These are phyloP conservation scores for Artibeus lituratus DNA, from an alignment of 2,797 vertebrate species.

Conservation along the genomic window DNA sequence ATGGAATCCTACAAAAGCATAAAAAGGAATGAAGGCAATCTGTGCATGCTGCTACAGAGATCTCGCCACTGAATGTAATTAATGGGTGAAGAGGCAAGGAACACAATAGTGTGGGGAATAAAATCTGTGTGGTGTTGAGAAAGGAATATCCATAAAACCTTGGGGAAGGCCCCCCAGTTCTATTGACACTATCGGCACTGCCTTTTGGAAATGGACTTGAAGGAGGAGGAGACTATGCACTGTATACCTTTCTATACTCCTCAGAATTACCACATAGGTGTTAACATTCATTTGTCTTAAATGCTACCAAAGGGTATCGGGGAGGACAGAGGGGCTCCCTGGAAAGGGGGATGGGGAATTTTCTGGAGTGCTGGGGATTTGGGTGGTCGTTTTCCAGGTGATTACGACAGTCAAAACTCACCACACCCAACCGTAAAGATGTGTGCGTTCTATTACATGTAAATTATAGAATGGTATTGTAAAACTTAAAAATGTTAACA, in stretches of 20 bases:
- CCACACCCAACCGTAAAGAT: not conserved
- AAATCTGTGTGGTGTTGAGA: not conserved
- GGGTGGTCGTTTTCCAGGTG: not conserved
- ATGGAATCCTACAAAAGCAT: not conserved
- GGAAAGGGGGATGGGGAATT: not conserved
- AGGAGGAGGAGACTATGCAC: not conserved
- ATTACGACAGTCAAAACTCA: not conserved
- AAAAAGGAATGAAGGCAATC: not conserved
- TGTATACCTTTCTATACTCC: fast-evolving
- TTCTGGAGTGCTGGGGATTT: not conserved
- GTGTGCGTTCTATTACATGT: not conserved
- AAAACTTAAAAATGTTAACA: not conserved
- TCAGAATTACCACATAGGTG: fast-evolving
- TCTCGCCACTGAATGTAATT: fast-evolving
- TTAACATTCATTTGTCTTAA: not conserved
- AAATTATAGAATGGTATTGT: not conserved
- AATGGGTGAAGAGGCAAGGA: not conserved
- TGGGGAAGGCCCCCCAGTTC: fast-evolving
- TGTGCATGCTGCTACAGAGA: fast-evolving
- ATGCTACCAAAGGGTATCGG: not conserved
- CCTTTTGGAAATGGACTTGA: not conserved
- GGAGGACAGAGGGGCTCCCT: fast-evolving
- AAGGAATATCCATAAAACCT: not conserved
- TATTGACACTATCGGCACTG: not conserved
- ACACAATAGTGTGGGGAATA: fast-evolving